Percentiles rank a stretch among this genome's conserved stretches.
Evolutionary conservation across 2,888 invertebrate species (phyloP).

Genomic region (Darwinula stevensoni): DNA sequence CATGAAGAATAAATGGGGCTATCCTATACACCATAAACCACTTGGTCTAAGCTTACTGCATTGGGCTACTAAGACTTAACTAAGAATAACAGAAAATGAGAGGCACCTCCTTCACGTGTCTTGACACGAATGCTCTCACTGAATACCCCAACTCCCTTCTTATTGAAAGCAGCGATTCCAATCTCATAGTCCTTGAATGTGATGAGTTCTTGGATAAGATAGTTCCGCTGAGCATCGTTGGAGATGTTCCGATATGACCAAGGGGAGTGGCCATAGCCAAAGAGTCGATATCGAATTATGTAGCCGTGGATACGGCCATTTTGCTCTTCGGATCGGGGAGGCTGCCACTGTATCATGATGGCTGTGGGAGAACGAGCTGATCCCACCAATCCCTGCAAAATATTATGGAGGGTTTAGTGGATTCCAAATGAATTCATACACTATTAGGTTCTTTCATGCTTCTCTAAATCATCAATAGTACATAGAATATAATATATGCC

Average conservation of each 20-base stretch:
- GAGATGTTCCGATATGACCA: constrained; percentile 78
- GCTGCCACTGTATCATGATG: constrained; percentile 86
- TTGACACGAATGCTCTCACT: constrained; percentile 71
- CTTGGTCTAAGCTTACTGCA: no score
- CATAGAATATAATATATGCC: no score
- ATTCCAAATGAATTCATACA: not conserved
- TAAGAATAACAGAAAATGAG: constrained; percentile 5
- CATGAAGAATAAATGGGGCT: no score
- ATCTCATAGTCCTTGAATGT: constrained; percentile 94
- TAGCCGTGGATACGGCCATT: constrained; percentile 88
- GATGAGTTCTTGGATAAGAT: constrained; percentile 65
- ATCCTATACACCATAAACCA: no score
- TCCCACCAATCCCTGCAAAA: constrained; percentile 60
- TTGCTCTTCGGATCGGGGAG: constrained; percentile 69
- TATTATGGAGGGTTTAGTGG: constrained; percentile 6
- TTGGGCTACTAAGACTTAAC: not conserved
- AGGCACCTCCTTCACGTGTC: constrained; percentile 56
- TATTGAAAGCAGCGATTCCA: constrained; percentile 86
- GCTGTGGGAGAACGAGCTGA: constrained; percentile 77
- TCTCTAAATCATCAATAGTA: no score
- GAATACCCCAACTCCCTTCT: constrained; percentile 76
- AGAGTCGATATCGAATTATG: constrained; percentile 60
- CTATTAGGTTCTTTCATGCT: no score
- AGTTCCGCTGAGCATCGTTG: constrained; percentile 68
- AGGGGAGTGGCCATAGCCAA: constrained; percentile 67